Base-by-base conservation (phyloP, 1,140 invertebrate genomes). In the Drosophila nigromelanica region DNA sequence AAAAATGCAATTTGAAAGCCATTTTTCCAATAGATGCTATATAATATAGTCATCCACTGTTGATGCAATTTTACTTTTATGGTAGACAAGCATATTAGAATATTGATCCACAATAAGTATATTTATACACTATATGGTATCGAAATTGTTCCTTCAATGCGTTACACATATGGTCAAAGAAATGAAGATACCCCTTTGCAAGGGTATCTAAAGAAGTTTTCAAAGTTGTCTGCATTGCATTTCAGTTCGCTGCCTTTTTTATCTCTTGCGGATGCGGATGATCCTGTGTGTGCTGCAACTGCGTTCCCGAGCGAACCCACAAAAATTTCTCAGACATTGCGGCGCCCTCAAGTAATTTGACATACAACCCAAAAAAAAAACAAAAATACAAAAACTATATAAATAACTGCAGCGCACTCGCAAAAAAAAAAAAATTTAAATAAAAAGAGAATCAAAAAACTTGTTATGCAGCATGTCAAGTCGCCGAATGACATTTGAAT, bases 281-380 rank as follows among this genome's bases (percentile, higher is more conserved):
- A 60, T 73, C 63, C 55, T 66, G 33, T 24, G 50, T 27, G 47
- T 37, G 55, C 55, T 73, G 72, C 68, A 70, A 71, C 63, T 80
- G 68, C 73, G 79, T 69, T 78, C 54, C 21, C 43, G 54, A 47
- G 30, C 51, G 55, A 89, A 82, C 83, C 83, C 83, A 85, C 82
- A 78, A 89, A 78, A 59, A 89, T 73, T 89, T 87, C 82, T 87
- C 82, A 87, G 82, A 86, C 82, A 76, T 86, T 64, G 75, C 83
- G 82, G 82, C 78, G 83, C 82, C 82, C 82, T 86, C 82, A 87
- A 87, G 82, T 82, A 87, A 87, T 87, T 87, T 87, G 82, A 89
- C 82, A 86, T 80, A 21, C 79, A 76, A 39, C 60, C 52, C 33
- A 45, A 43, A 61, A 64, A 54, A 68, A 55, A 43, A 42, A 18